Conservation (phyloP, 2,888 invertebrate genomes). For the Melanostoma scalare region DNA sequence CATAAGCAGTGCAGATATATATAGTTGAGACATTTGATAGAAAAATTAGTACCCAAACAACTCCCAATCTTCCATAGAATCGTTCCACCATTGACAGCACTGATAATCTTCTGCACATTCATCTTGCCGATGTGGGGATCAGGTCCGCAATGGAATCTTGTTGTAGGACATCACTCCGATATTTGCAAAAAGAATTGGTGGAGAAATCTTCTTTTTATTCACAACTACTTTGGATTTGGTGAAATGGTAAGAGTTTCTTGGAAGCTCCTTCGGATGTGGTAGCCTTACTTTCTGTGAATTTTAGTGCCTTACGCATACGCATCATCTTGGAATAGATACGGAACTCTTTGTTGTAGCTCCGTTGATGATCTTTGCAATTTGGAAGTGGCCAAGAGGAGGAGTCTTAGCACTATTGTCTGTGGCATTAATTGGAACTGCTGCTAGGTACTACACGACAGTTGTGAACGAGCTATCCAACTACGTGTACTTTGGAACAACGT, state of each 20-base stretch:
- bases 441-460: conserved; percentile 86
- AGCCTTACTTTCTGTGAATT: neutral
- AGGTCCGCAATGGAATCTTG: conserved; percentile 88
- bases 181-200: conserved; percentile 88
- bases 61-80: conserved; percentile 81
- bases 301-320: conserved; percentile 88
- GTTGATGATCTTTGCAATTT: conserved; percentile 83
- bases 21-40: too few relatives aligned
- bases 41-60: too few relatives aligned
- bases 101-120: conserved; percentile 87
- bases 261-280: too few relatives aligned
- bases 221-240: conserved; percentile 88
- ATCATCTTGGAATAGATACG: conserved; percentile 88
- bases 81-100: conserved; percentile 85
- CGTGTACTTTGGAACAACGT: conserved; percentile 84
- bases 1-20: too few relatives aligned
- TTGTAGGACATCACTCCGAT: conserved; percentile 86
- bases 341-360: conserved; percentile 86
- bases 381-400: conserved; percentile 85
- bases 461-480: conserved; percentile 85
- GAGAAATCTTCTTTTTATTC: conserved; percentile 87
- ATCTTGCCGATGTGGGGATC: conserved; percentile 85
- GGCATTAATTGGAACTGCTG: conserved; percentile 84
- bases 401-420: conserved; percentile 81
- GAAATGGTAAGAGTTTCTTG: conserved; percentile 84